A percentile compares a stretch with the other conserved stretches of the same genome.
phyloP scores from a whole-genome alignment of 2,888 invertebrate species.

The Hypomecis punctinalis region DNA sequence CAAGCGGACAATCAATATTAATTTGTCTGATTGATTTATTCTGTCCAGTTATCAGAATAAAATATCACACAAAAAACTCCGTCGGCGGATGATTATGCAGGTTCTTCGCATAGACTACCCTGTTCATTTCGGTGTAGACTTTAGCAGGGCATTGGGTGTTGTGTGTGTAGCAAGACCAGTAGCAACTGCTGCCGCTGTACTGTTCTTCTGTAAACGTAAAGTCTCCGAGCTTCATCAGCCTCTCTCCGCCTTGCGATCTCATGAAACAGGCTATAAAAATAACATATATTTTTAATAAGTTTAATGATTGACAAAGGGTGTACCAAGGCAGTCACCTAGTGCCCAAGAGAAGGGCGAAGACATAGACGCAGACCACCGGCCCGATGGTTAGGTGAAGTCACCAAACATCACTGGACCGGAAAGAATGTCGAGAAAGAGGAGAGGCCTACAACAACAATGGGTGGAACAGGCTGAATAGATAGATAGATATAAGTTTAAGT shows the following conservation, averaged over 20 bases:
- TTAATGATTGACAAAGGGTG: too few species aligned
- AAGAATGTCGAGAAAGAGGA: too few species aligned
- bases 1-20: too few species aligned
- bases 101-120: conserved; percentile 68
- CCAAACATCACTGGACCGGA: too few species aligned
- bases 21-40: too few species aligned
- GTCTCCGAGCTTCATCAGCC: conserved; percentile 75
- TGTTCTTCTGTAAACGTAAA: conserved; percentile 71
- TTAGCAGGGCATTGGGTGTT: conserved; percentile 67
- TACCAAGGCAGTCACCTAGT: too few species aligned
- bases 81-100: conserved; percentile 77
- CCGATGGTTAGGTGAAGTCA: too few species aligned
- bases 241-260: conserved; percentile 73
- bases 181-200: conserved; percentile 57
- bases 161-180: conserved; percentile 79
- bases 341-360: too few species aligned
- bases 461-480: too few species aligned
- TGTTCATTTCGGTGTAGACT: conserved; percentile 67
- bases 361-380: too few species aligned
- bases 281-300: neutral
- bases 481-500: too few species aligned
- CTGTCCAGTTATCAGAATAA: neutral
- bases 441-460: too few species aligned
- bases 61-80: conserved; percentile 74
- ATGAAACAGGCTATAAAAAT: conserved; percentile 72